These are phyloP conservation scores for Pollachius pollachius DNA, from an alignment of 2,113 vertebrate genomes.

Conservation along the genomic window DNA sequence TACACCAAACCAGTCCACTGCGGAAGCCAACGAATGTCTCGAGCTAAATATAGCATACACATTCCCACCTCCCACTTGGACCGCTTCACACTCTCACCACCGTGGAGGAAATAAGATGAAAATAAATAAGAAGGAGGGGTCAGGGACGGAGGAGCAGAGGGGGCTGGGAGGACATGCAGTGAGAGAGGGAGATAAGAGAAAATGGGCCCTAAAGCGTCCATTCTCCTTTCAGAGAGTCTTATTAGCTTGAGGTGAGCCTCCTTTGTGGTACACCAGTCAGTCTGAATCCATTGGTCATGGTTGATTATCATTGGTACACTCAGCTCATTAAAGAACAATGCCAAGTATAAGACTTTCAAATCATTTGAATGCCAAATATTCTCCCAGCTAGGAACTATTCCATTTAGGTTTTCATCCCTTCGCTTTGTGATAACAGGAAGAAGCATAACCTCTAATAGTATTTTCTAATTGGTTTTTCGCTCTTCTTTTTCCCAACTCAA, in stretches of 20 bases:
- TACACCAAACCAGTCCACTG: too few species aligned
- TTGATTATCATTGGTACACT: conserved; percentile 36
- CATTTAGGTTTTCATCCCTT: conserved; percentile 5
- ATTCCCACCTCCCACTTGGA: too few species aligned
- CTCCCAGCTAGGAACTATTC: conserved; percentile 5
- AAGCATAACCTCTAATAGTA: too few species aligned
- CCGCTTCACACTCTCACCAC: too few species aligned
- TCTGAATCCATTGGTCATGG: conserved; percentile 46
- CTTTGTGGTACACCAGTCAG: conserved; percentile 45
- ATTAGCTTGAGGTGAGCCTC: conserved; percentile 46
- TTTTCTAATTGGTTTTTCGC: too few species aligned
- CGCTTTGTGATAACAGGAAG: too few species aligned
- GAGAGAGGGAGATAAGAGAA: conserved; percentile 20
- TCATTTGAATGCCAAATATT: conserved; percentile 18
- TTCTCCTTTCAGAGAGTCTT: conserved; percentile 36
- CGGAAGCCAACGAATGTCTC: too few species aligned
- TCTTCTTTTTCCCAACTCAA: background rate
- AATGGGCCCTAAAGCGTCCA: conserved; percentile 33
- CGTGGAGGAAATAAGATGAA: too few species aligned
- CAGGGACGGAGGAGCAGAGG: conserved; percentile 18
- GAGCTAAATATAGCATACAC: too few species aligned
- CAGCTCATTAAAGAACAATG: conserved; percentile 44
- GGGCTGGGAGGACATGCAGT: background rate
- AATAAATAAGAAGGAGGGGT: conserved; percentile 24
- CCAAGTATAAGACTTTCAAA: conserved; percentile 25